A percentile compares a stretch with the other conserved stretches of the same genome.
Evolutionary conservation across 2,797 vertebrate genomes (phyloP).

Genomic region (Craterocephalus amniculus): DNA sequence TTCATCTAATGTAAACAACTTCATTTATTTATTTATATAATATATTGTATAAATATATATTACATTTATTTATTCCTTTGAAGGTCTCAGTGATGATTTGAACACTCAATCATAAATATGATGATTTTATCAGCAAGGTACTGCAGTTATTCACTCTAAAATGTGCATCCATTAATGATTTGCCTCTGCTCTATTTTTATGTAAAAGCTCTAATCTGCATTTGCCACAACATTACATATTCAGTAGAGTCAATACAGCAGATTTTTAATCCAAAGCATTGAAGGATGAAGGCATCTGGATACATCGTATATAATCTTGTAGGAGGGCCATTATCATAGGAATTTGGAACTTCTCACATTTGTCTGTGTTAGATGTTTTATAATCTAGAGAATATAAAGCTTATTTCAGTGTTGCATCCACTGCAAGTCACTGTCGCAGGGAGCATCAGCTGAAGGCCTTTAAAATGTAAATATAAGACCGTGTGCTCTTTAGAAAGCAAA

Average conservation of each 20-base stretch:
- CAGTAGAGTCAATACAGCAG: slow-evolving; percentile 17
- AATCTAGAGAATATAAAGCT: slow-evolving; percentile 42
- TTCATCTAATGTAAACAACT: not conserved
- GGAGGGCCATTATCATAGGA: slow-evolving; percentile 22
- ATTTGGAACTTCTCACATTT: slow-evolving; percentile 48
- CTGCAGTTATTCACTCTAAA: slow-evolving; percentile 19
- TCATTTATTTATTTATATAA: no score
- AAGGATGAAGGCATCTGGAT: slow-evolving; percentile 38
- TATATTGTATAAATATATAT: no score
- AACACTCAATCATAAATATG: slow-evolving; percentile 6
- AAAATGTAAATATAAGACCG: slow-evolving; percentile 65
- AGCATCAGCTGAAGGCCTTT: slow-evolving; percentile 40
- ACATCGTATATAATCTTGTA: slow-evolving; percentile 22
- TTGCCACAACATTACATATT: slow-evolving; percentile 19
- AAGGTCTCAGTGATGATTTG: not conserved
- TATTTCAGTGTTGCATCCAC: slow-evolving; percentile 21
- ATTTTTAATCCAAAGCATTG: slow-evolving; percentile 45
- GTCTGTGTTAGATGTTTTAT: slow-evolving; percentile 37
- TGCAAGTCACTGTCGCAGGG: slow-evolving; percentile 9
- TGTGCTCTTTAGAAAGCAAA: slow-evolving; percentile 61
- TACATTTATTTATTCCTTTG: no score
- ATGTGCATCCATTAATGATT: slow-evolving; percentile 41
- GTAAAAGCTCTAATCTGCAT: slow-evolving; percentile 67
- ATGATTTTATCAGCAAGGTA: slow-evolving; percentile 36
- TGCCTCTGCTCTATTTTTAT: slow-evolving; percentile 47